Base-by-base conservation (phyloP, 1,140 invertebrate genomes). In the Dreissena rostriformis region DNA sequence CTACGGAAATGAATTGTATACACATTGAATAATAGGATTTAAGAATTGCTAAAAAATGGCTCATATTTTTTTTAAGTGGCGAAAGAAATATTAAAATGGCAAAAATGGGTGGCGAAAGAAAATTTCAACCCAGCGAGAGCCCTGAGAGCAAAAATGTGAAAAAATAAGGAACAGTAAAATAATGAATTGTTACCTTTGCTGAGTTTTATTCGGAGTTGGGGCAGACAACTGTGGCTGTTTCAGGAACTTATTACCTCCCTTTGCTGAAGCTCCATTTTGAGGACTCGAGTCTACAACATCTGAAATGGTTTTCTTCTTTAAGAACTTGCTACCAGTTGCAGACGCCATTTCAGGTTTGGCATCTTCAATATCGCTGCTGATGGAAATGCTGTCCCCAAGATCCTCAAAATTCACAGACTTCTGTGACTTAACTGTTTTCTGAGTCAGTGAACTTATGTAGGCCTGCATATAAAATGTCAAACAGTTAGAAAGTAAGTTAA, bases 361-460 rank as follows among this genome's bases (percentile, higher is more conserved):
- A 52, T 80, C 53, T 74, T 90, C 84, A 53, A 85, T 83, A 55
- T 86, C 86, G 84, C 87, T 90, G 6, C 89, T 89, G 5, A 90
- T 87, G 17, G 89, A 90, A 22, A 90, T 83, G 65, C 80, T 82
- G 7, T 91, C 91, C 28, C 88, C 88, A 67, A 82, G 72, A n/a
- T 91, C 90, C 76, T 88, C 88, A 84, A 89, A 89, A 53, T 86
- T 89, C 15, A 89, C 86, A 70, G 80, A 81, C 39, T 86, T 88
- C 7, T 78, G 68, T 65, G 86, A 85, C 53, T 87, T 84, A 0
- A 85, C 65, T 15, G 87, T 90, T 75, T 89, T 89, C 79, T 88
- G 87, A 15, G 81, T 88, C 75, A 91, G 65, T 17, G 86, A 86
- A 80, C 79, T 91, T 19, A 91, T 81, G 73, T 91, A 91, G 10